Conservation (phyloP, 2,113 vertebrate species). For the Asarcornis scutulata region DNA sequence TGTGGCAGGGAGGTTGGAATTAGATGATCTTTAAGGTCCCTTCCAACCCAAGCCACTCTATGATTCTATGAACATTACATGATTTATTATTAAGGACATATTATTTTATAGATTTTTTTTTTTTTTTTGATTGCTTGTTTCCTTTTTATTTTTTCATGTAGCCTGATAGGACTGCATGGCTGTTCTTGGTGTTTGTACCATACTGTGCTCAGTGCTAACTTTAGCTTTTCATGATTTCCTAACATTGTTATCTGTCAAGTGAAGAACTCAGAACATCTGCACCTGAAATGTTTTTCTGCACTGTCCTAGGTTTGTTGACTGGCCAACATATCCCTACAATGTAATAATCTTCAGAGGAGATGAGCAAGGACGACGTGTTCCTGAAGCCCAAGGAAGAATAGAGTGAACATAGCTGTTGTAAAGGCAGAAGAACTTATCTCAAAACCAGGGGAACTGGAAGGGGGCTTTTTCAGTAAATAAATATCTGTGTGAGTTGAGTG, state of each 20-base stretch:
- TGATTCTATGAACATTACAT: neutral
- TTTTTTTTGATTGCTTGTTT: neutral
- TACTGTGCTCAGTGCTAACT: neutral
- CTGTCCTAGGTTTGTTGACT: neutral
- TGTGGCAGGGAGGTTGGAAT: too few relatives aligned
- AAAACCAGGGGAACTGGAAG: neutral
- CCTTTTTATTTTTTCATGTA: neutral
- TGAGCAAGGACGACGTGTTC: neutral
- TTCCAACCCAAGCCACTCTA: too few relatives aligned
- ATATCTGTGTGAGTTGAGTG: neutral
- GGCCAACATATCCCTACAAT: neutral
- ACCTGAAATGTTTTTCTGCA: neutral
- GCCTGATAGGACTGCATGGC: neutral
- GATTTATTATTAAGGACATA: neutral
- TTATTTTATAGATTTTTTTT: neutral
- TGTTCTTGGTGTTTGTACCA: neutral
- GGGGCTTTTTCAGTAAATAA: neutral
- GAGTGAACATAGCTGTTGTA: neutral
- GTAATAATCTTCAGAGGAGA: neutral
- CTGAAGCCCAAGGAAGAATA: neutral
- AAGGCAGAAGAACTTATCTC: neutral
- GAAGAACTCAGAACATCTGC: neutral
- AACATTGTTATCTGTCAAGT: neutral
- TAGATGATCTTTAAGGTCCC: too few relatives aligned
- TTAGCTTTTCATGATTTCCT: conserved; percentile 2